A percentile compares a stretch with the other conserved stretches of the same genome.
Conservation (phyloP, 1,140 invertebrate genomes). For the Notospermus geniculatus region DNA sequence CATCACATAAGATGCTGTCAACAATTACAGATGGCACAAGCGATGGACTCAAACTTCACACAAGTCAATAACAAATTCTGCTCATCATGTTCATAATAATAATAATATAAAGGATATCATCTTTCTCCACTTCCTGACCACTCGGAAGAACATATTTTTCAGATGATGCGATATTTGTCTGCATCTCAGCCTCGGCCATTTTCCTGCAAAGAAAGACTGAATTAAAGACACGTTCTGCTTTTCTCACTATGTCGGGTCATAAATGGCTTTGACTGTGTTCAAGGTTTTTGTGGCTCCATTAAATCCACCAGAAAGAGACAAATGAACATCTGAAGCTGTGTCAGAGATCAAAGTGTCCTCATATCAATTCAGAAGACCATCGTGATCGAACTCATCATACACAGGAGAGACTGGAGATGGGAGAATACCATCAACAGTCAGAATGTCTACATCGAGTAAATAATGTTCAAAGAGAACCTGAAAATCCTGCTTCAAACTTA, state of each 20-base stretch:
- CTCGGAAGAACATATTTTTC: conserved; percentile 54
- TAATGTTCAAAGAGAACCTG: too few species aligned
- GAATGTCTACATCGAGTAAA: too few species aligned
- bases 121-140: conserved; percentile 63
- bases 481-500: too few species aligned
- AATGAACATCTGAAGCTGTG: background rate
- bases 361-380: conserved; percentile 7
- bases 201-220: conserved; percentile 58
- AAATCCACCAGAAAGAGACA: background rate
- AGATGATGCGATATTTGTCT: conserved; percentile 55
- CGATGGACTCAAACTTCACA: too few species aligned
- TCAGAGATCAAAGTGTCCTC: background rate
- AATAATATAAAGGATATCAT: conserved; percentile 46
- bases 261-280: background rate
- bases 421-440: too few species aligned
- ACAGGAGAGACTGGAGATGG: too few species aligned
- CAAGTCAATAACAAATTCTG: too few species aligned
- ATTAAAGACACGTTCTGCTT: background rate
- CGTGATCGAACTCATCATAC: conserved; percentile 14
- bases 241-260: background rate
- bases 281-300: background rate
- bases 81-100: background rate
- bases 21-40: too few species aligned
- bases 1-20: too few species aligned
- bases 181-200: conserved; percentile 65